Evolutionary conservation across 2,888 invertebrate species (phyloP).

Genomic region (Gonocerus acuteangulatus): DNA sequence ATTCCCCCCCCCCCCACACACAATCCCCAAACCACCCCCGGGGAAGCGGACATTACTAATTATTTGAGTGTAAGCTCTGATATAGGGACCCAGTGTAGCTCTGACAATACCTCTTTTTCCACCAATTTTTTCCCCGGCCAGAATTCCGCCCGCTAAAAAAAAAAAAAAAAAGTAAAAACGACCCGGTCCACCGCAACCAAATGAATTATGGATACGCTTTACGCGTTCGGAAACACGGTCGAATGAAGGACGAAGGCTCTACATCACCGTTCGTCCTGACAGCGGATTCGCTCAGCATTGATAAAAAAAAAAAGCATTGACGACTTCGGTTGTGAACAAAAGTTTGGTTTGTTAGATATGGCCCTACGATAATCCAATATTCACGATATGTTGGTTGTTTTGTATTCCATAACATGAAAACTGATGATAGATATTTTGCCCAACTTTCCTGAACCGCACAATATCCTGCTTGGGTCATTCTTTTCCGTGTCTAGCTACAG

Average conservation of each 20-base stretch:
- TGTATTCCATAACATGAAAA: too few relatives aligned
- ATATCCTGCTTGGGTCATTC: too few relatives aligned
- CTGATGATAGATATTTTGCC: too few relatives aligned
- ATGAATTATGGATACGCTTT: not conserved
- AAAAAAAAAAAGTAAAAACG: not conserved
- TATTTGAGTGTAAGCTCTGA: slow-evolving; percentile 23
- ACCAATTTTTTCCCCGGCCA: not conserved
- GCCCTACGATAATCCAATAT: too few relatives aligned
- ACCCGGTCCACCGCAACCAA: not conserved
- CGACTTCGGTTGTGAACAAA: too few relatives aligned
- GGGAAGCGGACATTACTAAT: slow-evolving; percentile 3
- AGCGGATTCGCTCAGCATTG: not conserved
- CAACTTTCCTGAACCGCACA: too few relatives aligned
- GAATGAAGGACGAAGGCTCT: too few relatives aligned
- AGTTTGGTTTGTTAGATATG: too few relatives aligned
- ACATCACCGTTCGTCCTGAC: too few relatives aligned
- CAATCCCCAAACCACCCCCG: not conserved
- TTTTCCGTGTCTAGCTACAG: too few relatives aligned
- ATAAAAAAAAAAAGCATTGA: too few relatives aligned
- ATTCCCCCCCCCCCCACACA: not conserved
- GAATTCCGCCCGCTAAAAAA: not conserved
- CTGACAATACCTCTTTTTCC: not conserved
- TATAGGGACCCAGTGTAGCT: not conserved
- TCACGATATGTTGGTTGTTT: too few relatives aligned
- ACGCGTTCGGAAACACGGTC: not conserved